Base-by-base conservation (phyloP, 2,113 vertebrate species). In the Xenopus borealis region DNA sequence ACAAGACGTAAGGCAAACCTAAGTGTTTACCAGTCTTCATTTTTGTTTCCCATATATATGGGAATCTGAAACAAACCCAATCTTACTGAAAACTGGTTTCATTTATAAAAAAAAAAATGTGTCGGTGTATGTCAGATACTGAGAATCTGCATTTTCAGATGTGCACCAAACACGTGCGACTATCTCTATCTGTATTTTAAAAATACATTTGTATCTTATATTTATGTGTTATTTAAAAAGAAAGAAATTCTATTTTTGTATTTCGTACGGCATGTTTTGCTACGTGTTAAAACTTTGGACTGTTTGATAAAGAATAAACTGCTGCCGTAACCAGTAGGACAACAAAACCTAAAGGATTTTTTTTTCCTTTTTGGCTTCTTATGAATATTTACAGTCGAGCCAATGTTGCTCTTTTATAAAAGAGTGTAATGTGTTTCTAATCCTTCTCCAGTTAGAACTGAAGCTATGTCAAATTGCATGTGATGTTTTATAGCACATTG, bases 161-260 rank as follows among this genome's bases (percentile, higher is more conserved):
- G 95, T 98, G 96, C 94, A 95, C 94, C 89, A 92, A 93, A 93
- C 96, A 93, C 94, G 95, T 93, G 95, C 98, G 96, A 95, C 96
- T 96, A 98, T 94, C 94, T 95, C 94, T 89, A 91, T 89, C 89
- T 97, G 97, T 99, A 99, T 98, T 99, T 99, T 96, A 96, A 98
- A 99, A 98, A 98, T 99, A 98, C 95, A 96, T 96, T 97, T 96
- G 94, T 99, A 96, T 89, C 94, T 95, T 98, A 97, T 98, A 98
- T 99, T 98, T 98, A 98, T 98, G 93, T 95, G 92, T 97, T 94
- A 93, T 92, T 98, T 98, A 93, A 92, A 87, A 87, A 96, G 88
- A 85, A 93, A 96, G 91, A 94, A 96, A 94, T 88, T 98, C 91
- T 98, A 98, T 99, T 99, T 99, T 98, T 98, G 90, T 99, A 99